Base-by-base conservation (phyloP, 2,797 vertebrate species). In the Sardinella longiceps region DNA sequence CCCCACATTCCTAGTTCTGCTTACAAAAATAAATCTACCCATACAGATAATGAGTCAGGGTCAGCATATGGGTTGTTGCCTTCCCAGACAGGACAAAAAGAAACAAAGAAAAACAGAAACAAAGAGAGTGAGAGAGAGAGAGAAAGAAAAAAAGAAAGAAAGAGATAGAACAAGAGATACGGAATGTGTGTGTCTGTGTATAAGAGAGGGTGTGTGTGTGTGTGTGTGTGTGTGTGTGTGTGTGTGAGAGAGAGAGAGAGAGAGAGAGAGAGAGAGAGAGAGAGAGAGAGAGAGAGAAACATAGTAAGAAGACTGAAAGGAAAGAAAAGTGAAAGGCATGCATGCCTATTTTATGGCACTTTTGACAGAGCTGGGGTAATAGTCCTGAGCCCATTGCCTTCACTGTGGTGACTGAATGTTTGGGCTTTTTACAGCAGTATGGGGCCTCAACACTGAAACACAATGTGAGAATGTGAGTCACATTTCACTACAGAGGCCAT, bases 381-480 rank as follows among this genome's bases (percentile, higher is more conserved):
- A 28, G 12, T 50, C 28, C 28, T 33, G 30, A 53, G 48, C 7
- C 11, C 30, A 51, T 11, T 23, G 46, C 12, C 9, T 15, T 51
- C 30, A 14, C 12, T 12, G 20, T 46, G 43, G 37, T 20, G 15
- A 20, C 70, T 5, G 7, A 10, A 20, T 77, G 7, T 77, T 70
- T 70, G 33, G 63, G 30, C n/a, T 30, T 20, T 77, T 77, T 77
- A 77, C 37, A 18, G 37, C 70, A 23, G 70, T 18, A 6, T 43
- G 70, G 37, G 70, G 70, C 20, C 33, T 43, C 37, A 43, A 7
- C 37, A 9, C 70, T 77, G 9, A 77, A 43, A 77, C 33, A 77
- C 33, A 77, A 77, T 39, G 70, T 43, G 70, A 43, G 46, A 77
- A 77, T 39, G 70, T 43, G 70, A 43, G 46, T 77, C 33, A 43